phyloP scores from a whole-genome alignment of 2,888 invertebrate genomes.

The Saturnia japonica region DNA sequence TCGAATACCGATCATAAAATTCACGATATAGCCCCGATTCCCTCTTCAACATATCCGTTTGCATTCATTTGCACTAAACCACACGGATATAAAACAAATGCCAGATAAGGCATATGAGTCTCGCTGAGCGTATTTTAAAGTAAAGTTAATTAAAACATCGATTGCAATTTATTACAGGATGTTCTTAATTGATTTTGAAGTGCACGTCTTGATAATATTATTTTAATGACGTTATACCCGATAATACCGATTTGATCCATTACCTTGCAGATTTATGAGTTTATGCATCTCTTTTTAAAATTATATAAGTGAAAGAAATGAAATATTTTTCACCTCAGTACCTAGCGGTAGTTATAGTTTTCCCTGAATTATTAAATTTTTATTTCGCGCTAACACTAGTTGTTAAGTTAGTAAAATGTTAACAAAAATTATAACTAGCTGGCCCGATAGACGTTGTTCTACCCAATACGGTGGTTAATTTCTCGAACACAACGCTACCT shows the following conservation, averaged over 20 bases:
- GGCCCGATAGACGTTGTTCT: no score
- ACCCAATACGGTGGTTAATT: no score
- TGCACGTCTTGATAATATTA: slow-evolving; percentile 20
- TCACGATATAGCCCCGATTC: background rate
- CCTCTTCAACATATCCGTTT: background rate
- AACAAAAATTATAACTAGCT: no score
- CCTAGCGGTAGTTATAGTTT: background rate
- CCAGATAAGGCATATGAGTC: slow-evolving; percentile 12
- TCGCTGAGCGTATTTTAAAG: slow-evolving; percentile 9
- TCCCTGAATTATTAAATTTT: background rate
- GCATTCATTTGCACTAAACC: slow-evolving; percentile 3
- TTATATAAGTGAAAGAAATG: background rate
- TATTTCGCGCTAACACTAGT: background rate
- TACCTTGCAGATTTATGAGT: slow-evolving; percentile 16
- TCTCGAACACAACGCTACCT: no score
- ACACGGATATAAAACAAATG: slow-evolving; percentile 11
- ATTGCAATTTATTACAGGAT: slow-evolving; percentile 23
- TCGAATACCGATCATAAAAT: background rate
- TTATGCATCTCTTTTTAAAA: background rate
- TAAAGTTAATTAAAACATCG: slow-evolving; percentile 18
- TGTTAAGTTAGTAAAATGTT: no score
- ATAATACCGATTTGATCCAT: slow-evolving; percentile 12
- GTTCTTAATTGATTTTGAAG: slow-evolving; percentile 22
- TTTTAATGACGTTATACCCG: slow-evolving; percentile 15
- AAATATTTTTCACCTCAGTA: background rate